A percentile compares a stretch with the other conserved stretches of the same genome.
These are phyloP conservation scores for Solenopsis fugax DNA, from an alignment of 1,140 invertebrate species.

Conservation along the genomic window DNA sequence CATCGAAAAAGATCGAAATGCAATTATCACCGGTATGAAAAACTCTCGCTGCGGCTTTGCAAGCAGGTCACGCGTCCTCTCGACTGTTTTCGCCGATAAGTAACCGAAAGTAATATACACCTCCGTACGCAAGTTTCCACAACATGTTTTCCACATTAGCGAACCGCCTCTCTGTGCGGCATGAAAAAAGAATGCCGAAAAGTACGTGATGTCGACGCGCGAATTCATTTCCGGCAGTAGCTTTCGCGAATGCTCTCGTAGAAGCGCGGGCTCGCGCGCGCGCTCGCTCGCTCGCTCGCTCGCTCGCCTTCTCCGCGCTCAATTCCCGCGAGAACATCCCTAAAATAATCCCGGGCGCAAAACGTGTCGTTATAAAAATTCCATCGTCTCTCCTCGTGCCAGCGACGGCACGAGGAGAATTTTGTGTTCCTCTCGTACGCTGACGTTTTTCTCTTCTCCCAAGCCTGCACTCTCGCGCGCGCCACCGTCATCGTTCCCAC, in stretches of 20 bases:
- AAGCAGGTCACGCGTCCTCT: not conserved
- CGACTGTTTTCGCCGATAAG: conserved; percentile 16
- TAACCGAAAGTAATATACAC: conserved; percentile 49
- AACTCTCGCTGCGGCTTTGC: not conserved
- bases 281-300: too few species aligned
- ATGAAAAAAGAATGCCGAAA: conserved; percentile 26
- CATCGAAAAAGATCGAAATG: conserved; percentile 1
- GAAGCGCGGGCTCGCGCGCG: too few species aligned
- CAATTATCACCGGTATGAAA: not conserved
- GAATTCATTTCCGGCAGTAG: conserved; percentile 52
- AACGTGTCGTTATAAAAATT: conserved; percentile 65
- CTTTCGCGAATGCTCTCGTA: not conserved
- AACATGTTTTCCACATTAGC: conserved; percentile 57
- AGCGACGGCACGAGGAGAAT: conserved; percentile 48
- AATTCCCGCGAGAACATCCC: conserved; percentile 48
- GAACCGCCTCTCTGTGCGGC: not conserved
- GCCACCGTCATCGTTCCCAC: conserved; percentile 10
- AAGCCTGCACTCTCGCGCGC: not conserved
- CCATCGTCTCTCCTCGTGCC: conserved; percentile 34
- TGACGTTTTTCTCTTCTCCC: conserved; percentile 43
- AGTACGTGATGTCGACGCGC: conserved; percentile 40
- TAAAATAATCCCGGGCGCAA: conserved; percentile 60
- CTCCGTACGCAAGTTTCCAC: conserved; percentile 22
- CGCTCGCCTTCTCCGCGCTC: conserved; percentile 9
- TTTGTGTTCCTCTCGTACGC: conserved; percentile 42